phyloP scores from a whole-genome alignment of 2,888 invertebrate species.

The Athalia rosae region DNA sequence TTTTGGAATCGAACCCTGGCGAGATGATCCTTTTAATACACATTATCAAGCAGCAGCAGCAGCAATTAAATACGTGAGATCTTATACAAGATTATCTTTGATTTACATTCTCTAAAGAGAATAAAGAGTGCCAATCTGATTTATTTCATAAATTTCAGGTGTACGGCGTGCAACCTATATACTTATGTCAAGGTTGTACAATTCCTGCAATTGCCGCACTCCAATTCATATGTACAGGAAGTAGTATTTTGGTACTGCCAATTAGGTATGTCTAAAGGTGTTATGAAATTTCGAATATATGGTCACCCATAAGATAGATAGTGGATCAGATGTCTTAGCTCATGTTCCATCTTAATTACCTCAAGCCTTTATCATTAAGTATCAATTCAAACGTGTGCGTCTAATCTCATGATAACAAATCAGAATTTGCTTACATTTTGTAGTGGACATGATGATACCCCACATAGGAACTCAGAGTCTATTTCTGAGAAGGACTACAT shows the following conservation, averaged over 20 bases:
- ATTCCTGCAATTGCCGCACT: constrained; percentile 55
- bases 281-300: constrained; percentile 11
- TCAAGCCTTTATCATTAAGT: neutral
- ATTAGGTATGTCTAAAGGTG: constrained; percentile 51
- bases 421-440: constrained; percentile 41
- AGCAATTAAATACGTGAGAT: constrained; percentile 55
- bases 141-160: constrained; percentile 50
- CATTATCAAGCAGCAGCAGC: constrained; percentile 55
- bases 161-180: constrained; percentile 53
- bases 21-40: constrained; percentile 54
- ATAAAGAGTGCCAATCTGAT: neutral
- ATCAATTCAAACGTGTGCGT: neutral
- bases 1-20: constrained; percentile 57
- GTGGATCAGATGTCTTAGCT: neutral
- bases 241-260: constrained; percentile 56
- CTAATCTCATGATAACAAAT: neutral
- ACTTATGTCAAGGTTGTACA: constrained; percentile 55
- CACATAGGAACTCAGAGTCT: constrained; percentile 51
- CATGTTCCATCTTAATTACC: neutral
- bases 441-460: constrained; percentile 51
- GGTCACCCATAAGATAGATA: neutral
- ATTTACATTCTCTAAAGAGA: too few species aligned
- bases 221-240: constrained; percentile 49
- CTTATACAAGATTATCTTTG: constrained; percentile 1
- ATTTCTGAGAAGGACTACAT: constrained; percentile 53